Percentiles rank a stretch among this genome's conserved stretches.
Evolutionary conservation across 2,113 vertebrate species (phyloP).

Genomic region (Pleuronectes platessa): DNA sequence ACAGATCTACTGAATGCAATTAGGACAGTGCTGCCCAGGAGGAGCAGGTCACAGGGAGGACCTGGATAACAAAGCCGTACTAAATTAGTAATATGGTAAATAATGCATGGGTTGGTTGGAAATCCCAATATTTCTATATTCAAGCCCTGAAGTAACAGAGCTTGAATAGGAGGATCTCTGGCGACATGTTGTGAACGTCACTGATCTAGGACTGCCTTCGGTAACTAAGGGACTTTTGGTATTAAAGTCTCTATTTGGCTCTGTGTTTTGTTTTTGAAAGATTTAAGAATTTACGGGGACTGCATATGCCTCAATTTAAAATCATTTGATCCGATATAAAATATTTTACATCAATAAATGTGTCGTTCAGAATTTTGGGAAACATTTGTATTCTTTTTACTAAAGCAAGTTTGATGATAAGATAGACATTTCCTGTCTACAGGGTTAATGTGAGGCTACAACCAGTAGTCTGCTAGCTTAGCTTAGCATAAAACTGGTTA

Average conservation of each 20-base stretch:
- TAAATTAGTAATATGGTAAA: constrained; percentile 79
- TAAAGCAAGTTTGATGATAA: neutral
- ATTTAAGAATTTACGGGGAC: neutral
- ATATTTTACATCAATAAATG: neutral
- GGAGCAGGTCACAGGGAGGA: constrained; percentile 52
- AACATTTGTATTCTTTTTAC: neutral
- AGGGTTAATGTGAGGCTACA: too few species aligned
- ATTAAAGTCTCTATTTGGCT: too few species aligned
- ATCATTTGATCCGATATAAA: neutral
- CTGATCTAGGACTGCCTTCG: constrained; percentile 38
- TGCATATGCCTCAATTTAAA: neutral
- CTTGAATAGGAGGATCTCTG: constrained; percentile 14
- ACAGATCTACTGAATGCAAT: constrained; percentile 72
- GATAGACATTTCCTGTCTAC: too few species aligned
- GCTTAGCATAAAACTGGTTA: too few species aligned
- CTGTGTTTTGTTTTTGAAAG: too few species aligned
- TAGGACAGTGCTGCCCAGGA: constrained; percentile 67
- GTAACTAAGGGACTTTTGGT: neutral
- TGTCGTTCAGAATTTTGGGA: neutral
- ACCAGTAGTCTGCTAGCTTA: too few species aligned
- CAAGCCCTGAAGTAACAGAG: constrained; percentile 28
- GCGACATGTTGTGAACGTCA: constrained; percentile 53
- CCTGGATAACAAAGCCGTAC: constrained; percentile 71
- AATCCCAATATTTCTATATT: constrained; percentile 50
- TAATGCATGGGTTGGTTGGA: constrained; percentile 63